phyloP scores from a whole-genome alignment of 2,888 invertebrate species.

The Deroplatys truncata region DNA sequence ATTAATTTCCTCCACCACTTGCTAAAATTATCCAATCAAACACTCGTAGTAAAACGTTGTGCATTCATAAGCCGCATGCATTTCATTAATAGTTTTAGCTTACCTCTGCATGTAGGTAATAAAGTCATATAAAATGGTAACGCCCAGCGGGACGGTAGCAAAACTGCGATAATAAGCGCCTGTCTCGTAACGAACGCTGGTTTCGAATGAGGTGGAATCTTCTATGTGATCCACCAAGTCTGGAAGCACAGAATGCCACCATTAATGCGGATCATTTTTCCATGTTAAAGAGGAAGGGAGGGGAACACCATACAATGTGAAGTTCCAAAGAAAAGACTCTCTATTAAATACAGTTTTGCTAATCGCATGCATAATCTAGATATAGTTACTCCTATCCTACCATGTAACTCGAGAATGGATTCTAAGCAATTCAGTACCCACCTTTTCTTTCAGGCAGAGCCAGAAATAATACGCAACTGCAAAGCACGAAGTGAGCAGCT shows the following conservation, averaged over 20 bases:
- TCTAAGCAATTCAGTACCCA: background rate
- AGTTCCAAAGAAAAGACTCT: background rate
- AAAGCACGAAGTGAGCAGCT: background rate
- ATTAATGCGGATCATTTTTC: background rate
- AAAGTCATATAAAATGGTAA: conserved; percentile 95
- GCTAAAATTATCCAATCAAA: background rate
- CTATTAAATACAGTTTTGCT: too few relatives aligned
- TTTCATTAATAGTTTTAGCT: conserved; percentile 40
- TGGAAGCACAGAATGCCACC: conserved; percentile 23
- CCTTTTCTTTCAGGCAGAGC: background rate
- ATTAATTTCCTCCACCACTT: background rate
- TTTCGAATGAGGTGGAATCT: conserved; percentile 22
- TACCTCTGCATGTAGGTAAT: conserved; percentile 82
- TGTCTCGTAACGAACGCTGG: conserved; percentile 24
- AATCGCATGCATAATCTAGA: too few relatives aligned
- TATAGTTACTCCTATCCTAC: too few relatives aligned
- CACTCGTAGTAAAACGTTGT: background rate
- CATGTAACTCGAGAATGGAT: background rate
- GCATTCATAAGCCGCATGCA: background rate
- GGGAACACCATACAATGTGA: background rate
- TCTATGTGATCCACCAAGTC: conserved; percentile 25
- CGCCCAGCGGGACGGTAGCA: conserved; percentile 75
- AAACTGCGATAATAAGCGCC: conserved; percentile 32
- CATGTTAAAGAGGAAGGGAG: background rate
- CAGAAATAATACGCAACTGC: conserved; percentile 19